These are phyloP conservation scores for Drosophila albomicans DNA, from an alignment of 1,140 invertebrate genomes.

Conservation along the genomic window DNA sequence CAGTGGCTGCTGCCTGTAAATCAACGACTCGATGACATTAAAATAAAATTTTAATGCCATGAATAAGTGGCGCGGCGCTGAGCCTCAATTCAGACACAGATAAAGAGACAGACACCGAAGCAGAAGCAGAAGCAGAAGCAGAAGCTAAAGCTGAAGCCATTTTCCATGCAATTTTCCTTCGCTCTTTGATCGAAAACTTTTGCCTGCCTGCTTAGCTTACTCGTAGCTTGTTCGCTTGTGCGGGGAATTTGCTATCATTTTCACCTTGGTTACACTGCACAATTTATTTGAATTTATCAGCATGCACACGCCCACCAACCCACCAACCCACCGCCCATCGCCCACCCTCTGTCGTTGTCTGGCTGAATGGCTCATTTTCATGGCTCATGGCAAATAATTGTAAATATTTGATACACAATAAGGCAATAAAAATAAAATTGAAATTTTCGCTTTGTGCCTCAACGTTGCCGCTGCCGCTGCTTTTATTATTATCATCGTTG, in stretches of 20 bases:
- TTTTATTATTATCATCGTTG: constrained; percentile 75
- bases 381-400: constrained; percentile 78
- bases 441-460: constrained; percentile 73
- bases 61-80: constrained; percentile 28
- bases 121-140: background rate
- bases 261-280: constrained; percentile 81
- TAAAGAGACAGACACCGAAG: background rate
- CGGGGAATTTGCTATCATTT: constrained; percentile 58
- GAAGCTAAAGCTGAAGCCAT: constrained; percentile 11
- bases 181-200: constrained; percentile 76
- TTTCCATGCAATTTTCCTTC: constrained; percentile 41
- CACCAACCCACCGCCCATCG: background rate
- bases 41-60: constrained; percentile 84
- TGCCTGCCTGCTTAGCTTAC: constrained; percentile 34
- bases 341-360: constrained; percentile 15
- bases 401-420: constrained; percentile 85
- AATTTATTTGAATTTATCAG: constrained; percentile 81
- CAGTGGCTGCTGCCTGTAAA: constrained; percentile 68
- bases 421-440: constrained; percentile 84
- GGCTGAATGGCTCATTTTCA: constrained; percentile 69
- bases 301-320: constrained; percentile 40
- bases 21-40: constrained; percentile 84
- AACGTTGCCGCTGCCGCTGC: constrained; percentile 7
- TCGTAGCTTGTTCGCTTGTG: background rate
- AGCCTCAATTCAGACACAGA: constrained; percentile 36